A percentile compares a stretch with the other conserved stretches of the same genome.
Evolutionary conservation across 2,113 vertebrate species (phyloP).

Genomic region (Pseudonaja textilis): DNA sequence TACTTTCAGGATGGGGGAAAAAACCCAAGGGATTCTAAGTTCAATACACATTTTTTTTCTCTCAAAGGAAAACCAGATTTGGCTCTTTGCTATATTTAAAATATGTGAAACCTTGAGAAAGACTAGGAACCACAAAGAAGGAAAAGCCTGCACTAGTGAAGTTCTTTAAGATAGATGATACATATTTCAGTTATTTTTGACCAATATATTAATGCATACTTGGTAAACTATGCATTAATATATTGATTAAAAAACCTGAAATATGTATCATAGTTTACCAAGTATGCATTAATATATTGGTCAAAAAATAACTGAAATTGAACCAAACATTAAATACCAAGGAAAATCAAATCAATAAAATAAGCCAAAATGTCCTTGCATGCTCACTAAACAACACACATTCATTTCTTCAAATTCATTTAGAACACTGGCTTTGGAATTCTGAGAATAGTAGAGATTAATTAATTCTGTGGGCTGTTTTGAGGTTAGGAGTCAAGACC

Average conservation of each 20-base stretch:
- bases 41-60: too few species aligned
- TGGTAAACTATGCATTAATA: neutral
- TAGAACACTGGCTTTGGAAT: neutral
- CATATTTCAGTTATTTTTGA: neutral
- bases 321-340: conserved; percentile 3
- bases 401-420: fast-evolving
- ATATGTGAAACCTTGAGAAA: too few species aligned
- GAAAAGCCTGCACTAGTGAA: too few species aligned
- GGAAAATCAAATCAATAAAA: neutral
- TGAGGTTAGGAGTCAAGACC: neutral
- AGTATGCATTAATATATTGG: neutral
- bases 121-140: too few species aligned
- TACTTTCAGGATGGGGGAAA: too few species aligned
- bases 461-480: neutral
- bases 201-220: neutral
- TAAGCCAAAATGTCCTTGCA: neutral
- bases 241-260: too few species aligned
- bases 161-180: neutral
- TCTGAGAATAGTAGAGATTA: neutral
- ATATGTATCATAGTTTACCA: too few species aligned
- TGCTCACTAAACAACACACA: neutral
- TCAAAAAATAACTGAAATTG: neutral
- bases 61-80: too few species aligned
- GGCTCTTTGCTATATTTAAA: too few species aligned
- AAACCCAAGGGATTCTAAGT: too few species aligned